A percentile compares a stretch with the other conserved stretches of the same genome.
Evolutionary conservation across 2,888 invertebrate genomes (phyloP).

Genomic region (Adelphocoris suturalis): DNA sequence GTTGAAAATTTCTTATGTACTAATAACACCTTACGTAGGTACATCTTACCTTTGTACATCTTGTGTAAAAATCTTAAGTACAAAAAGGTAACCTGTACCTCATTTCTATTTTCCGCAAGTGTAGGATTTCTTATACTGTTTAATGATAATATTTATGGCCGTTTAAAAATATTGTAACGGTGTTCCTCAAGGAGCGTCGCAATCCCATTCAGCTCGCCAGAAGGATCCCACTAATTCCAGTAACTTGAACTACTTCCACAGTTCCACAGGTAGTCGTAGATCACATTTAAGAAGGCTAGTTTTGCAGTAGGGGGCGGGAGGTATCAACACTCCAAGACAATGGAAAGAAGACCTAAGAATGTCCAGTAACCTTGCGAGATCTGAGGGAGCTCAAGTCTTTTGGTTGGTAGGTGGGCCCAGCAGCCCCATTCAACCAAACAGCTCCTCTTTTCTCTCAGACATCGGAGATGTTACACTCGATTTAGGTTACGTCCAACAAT

Average conservation of each 20-base stretch:
- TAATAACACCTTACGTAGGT: too few species aligned
- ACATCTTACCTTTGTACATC: too few species aligned
- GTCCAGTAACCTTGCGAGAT: constrained; percentile 31
- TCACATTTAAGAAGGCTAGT: neutral
- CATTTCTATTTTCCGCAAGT: too few species aligned
- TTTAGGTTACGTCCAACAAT: constrained; percentile 67
- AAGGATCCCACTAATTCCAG: too few species aligned
- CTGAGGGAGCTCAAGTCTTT: neutral
- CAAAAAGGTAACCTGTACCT: too few species aligned
- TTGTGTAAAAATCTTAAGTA: too few species aligned
- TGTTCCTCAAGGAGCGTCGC: too few species aligned
- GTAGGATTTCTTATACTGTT: too few species aligned
- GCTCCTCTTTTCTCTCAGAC: constrained; percentile 37
- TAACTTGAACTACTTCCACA: neutral
- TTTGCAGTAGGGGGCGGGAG: neutral
- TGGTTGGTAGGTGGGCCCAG: neutral
- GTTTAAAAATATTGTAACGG: too few species aligned
- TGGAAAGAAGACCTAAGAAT: constrained; percentile 13
- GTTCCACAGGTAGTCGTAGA: constrained; percentile 12
- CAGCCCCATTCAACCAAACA: constrained; percentile 54
- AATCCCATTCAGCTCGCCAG: too few species aligned
- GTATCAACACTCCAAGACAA: constrained; percentile 5
- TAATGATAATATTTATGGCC: too few species aligned
- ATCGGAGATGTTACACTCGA: constrained; percentile 67
- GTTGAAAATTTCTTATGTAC: too few species aligned